These are phyloP conservation scores for Candidula unifasciata DNA, from an alignment of 2,888 invertebrate species.

Conservation along the genomic window DNA sequence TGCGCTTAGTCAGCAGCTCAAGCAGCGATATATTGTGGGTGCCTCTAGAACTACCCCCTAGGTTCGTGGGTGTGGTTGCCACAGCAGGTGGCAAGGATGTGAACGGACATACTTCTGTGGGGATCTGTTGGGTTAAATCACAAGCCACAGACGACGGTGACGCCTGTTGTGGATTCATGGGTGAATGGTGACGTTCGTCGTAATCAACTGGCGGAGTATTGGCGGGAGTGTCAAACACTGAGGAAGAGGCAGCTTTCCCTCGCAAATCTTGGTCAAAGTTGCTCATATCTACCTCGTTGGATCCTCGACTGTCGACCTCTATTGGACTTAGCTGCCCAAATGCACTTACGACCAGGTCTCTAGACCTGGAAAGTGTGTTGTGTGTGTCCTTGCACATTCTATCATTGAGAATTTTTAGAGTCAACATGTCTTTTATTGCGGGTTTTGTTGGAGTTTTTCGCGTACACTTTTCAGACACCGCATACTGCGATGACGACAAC, in stretches of 20 bases:
- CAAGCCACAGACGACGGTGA: not conserved
- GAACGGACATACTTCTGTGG: not conserved
- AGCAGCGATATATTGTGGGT: not conserved
- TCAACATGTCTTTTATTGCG: conserved; percentile 47
- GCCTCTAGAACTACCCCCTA: not conserved
- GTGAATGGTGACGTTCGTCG: conserved; percentile 28
- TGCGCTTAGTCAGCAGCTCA: not conserved
- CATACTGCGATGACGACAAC: not conserved
- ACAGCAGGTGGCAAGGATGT: not conserved
- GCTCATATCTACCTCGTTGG: not conserved
- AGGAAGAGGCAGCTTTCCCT: conserved; percentile 11
- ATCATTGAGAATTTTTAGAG: conserved; percentile 45
- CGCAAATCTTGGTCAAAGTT: not conserved
- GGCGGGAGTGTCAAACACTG: conserved; percentile 48
- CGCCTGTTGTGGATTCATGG: not conserved
- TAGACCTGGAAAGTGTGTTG: not conserved
- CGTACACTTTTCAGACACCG: not conserved
- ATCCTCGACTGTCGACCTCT: conserved; percentile 9
- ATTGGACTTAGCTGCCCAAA: conserved; percentile 46
- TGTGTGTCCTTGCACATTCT: conserved; percentile 22
- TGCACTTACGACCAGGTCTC: not conserved
- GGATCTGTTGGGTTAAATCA: not conserved
- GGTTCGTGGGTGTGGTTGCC: not conserved
- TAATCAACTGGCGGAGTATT: conserved; percentile 42
- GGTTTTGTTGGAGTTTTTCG: conserved; percentile 37